Conservation (phyloP, 2,797 vertebrate species). For the Arrhamphus sclerolepis region DNA sequence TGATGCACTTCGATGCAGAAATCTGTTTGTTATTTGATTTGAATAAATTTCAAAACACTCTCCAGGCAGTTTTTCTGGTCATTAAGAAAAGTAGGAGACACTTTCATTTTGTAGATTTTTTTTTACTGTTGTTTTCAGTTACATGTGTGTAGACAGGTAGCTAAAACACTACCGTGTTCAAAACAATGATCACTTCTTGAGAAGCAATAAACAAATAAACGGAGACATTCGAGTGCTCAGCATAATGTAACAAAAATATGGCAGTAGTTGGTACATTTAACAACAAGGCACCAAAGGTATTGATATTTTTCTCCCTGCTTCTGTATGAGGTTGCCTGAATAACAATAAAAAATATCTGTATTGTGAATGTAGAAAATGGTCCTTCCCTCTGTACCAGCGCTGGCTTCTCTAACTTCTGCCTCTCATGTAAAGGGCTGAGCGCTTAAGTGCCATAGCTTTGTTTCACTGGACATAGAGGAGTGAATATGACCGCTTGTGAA, state of each 20-base stretch:
- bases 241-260: constrained; percentile 90
- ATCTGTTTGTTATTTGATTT: constrained; percentile 21
- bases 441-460: constrained; percentile 60
- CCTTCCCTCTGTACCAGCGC: constrained; percentile 77
- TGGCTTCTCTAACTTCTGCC: constrained; percentile 62
- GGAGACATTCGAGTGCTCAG: constrained; percentile 86
- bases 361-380: constrained; percentile 72
- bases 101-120: constrained; percentile 53
- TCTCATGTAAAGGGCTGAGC: constrained; percentile 57
- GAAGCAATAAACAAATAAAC: constrained; percentile 87
- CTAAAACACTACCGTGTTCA: constrained; percentile 94
- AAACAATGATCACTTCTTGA: constrained; percentile 88
- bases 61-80: constrained; percentile 2
- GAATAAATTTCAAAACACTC: constrained; percentile 35
- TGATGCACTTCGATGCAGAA: no score
- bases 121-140: constrained; percentile 77
- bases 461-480: constrained; percentile 64
- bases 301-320: constrained; percentile 80
- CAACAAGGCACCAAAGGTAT: constrained; percentile 90
- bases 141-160: constrained; percentile 86
- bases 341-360: constrained; percentile 75
- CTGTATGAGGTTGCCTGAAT: constrained; percentile 78
- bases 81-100: constrained; percentile 18
- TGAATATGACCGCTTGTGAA: constrained; percentile 56
- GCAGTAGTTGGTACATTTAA: constrained; percentile 89